These are phyloP conservation scores for Melinaea marsaeus DNA, from an alignment of 2,888 invertebrate genomes.

Conservation along the genomic window DNA sequence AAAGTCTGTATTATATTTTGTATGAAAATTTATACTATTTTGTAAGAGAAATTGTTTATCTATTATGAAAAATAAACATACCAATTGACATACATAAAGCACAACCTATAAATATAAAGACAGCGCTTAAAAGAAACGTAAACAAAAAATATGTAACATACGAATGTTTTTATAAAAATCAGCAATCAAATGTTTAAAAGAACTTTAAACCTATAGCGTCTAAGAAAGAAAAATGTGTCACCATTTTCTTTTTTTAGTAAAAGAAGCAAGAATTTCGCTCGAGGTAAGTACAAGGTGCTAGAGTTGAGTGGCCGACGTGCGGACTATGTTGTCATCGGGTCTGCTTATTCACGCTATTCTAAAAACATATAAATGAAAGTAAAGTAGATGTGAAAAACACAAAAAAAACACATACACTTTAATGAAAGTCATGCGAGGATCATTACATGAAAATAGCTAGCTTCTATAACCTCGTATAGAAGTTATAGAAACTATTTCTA, in stretches of 20 bases:
- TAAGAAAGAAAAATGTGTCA: constrained; percentile 35
- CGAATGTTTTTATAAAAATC: constrained; percentile 10
- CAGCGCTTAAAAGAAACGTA: background rate
- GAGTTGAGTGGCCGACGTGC: constrained; percentile 53
- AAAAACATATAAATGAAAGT: constrained; percentile 32
- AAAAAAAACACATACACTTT: background rate
- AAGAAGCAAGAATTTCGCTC: constrained; percentile 40
- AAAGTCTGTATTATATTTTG: no score
- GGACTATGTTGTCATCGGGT: constrained; percentile 46
- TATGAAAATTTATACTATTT: constrained; percentile 44
- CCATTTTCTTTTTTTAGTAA: constrained; percentile 33
- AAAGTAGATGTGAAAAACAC: background rate
- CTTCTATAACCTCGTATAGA: no score
- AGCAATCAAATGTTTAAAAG: constrained; percentile 22
- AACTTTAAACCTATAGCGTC: constrained; percentile 20
- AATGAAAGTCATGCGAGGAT: background rate
- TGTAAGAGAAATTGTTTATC: constrained; percentile 40
- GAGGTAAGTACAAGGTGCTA: constrained; percentile 54
- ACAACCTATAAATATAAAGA: no score
- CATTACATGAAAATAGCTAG: background rate
- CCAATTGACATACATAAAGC: no score
- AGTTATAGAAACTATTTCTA: no score
- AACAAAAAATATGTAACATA: constrained; percentile 1
- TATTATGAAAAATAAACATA: constrained; percentile 36
- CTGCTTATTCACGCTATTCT: constrained; percentile 35